Conservation (phyloP, 92 coral and sea anemone species). For the Muricea muricata region DNA sequence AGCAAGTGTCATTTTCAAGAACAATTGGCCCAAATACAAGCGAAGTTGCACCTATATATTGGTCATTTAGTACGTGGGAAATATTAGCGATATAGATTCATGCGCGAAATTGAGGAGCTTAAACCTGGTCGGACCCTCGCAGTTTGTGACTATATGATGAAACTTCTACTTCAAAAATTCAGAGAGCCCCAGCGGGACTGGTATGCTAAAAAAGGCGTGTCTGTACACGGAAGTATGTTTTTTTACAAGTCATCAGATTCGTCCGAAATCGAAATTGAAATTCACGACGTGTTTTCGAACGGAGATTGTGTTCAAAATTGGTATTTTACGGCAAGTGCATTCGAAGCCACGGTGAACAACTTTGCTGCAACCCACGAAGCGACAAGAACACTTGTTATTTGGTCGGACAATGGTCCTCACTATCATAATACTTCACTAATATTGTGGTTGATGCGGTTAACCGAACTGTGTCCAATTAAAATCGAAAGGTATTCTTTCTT, state of each 20-base stretch:
- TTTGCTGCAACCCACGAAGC: no score
- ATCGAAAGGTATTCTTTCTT: no score
- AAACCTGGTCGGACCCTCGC: no score
- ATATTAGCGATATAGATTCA: constrained; percentile 11
- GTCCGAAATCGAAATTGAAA: constrained; percentile 1
- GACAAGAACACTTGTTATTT: no score
- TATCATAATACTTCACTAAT: no score
- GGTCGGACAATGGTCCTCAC: no score
- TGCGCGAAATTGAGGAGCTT: neutral
- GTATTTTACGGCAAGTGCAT: constrained; percentile 36
- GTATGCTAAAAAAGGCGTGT: constrained; percentile 34
- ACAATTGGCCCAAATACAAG: neutral
- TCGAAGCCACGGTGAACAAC: no score
- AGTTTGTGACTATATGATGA: no score
- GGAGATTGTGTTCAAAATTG: constrained; percentile 42
- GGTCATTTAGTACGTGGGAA: neutral
- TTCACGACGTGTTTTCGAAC: constrained; percentile 37
- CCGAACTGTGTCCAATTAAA: no score
- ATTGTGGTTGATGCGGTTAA: no score
- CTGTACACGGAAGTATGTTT: constrained; percentile 34
- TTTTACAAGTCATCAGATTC: constrained; percentile 4
- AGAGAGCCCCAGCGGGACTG: constrained; percentile 36
- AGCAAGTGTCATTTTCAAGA: neutral
- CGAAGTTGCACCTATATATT: neutral
- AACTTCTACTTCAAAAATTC: no score